A percentile compares a stretch with the other conserved stretches of the same genome.
phyloP scores from a whole-genome alignment of 2,888 invertebrate species.

The Salticus scenicus region DNA sequence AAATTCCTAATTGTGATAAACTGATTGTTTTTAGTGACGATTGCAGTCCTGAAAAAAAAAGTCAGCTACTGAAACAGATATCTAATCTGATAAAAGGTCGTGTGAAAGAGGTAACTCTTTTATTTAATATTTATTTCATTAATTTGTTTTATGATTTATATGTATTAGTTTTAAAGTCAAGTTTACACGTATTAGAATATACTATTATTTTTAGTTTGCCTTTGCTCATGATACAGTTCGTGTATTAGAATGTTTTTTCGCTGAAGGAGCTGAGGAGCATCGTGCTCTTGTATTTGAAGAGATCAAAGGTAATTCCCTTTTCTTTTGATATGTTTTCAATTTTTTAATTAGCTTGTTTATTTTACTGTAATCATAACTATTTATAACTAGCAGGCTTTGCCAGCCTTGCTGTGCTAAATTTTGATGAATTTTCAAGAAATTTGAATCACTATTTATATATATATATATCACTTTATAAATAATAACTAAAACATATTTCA shows the following conservation, averaged over 20 bases:
- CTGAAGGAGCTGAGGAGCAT: constrained; percentile 82
- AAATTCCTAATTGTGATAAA: neutral
- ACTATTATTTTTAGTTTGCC: constrained; percentile 71
- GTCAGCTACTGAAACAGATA: constrained; percentile 37
- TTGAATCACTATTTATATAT: no score
- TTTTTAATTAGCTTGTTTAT: neutral
- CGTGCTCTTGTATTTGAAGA: constrained; percentile 83
- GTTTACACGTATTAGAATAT: neutral
- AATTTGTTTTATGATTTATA: no score
- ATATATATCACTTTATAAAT: no score
- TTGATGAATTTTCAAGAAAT: no score
- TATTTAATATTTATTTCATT: neutral
- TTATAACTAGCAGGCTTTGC: neutral
- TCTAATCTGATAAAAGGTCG: constrained; percentile 56
- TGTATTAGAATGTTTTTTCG: constrained; percentile 90
- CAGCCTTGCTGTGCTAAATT: neutral
- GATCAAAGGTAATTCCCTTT: constrained; percentile 81
- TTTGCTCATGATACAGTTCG: constrained; percentile 86
- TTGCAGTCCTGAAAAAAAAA: constrained; percentile 39
- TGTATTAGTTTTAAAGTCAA: no score
- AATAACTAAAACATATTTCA: no score
- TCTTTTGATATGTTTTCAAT: neutral
- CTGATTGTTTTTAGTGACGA: constrained; percentile 38
- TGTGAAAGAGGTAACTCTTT: constrained; percentile 47
- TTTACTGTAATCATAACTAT: neutral